These are phyloP conservation scores for Piprites chloris DNA, from an alignment of 2,113 vertebrate genomes.

Conservation along the genomic window DNA sequence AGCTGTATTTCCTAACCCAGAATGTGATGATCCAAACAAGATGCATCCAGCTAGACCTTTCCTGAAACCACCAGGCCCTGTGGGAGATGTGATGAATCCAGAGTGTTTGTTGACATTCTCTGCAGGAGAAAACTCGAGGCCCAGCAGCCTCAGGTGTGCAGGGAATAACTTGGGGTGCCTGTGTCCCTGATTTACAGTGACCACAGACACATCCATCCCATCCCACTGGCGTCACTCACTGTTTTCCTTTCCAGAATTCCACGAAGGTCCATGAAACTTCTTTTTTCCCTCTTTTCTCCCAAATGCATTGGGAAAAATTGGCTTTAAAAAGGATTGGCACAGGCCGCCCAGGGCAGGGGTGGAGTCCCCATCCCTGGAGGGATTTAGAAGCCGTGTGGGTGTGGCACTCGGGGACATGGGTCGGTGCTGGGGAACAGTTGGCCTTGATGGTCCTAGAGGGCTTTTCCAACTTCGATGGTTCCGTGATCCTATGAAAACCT, in stretches of 20 bases:
- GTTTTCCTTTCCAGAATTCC: background rate
- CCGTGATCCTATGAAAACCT: background rate
- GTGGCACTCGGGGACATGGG: background rate
- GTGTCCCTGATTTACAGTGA: background rate
- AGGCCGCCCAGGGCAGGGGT: background rate
- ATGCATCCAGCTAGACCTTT: background rate
- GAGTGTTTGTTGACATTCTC: background rate
- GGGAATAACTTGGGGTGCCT: background rate
- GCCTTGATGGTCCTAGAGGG: background rate
- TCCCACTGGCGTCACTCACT: background rate
- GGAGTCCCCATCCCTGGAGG: background rate
- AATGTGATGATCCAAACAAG: background rate
- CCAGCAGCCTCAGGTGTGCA: background rate
- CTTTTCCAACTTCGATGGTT: background rate
- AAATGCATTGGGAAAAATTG: background rate
- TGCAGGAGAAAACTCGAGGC: background rate
- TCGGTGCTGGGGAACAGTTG: background rate
- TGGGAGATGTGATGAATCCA: background rate
- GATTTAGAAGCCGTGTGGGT: background rate
- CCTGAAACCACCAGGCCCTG: background rate
- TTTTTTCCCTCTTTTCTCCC: background rate
- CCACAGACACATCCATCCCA: background rate
- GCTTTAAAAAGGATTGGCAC: background rate
- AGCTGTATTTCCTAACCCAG: background rate
- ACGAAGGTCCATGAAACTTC: background rate